phyloP scores from a whole-genome alignment of 2,888 invertebrate species.

The Sympetrum striolatum region DNA sequence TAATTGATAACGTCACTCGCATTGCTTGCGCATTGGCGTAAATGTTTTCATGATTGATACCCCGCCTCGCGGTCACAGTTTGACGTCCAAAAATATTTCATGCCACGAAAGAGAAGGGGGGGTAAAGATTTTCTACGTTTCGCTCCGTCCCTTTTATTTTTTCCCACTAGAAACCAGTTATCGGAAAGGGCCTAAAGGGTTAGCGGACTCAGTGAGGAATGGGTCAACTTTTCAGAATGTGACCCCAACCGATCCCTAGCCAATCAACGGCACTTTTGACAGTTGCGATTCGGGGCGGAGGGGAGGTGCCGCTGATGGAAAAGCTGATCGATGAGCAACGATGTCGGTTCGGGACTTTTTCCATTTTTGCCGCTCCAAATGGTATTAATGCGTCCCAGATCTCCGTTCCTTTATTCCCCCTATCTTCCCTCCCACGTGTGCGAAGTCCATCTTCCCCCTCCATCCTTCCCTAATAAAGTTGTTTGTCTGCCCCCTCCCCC shows the following conservation, averaged over 20 bases:
- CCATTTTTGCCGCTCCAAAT: background rate
- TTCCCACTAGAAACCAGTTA: background rate
- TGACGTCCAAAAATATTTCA: background rate
- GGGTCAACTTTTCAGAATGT: background rate
- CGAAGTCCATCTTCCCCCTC: background rate
- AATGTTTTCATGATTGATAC: background rate
- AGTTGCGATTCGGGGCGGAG: background rate
- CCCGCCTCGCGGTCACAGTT: background rate
- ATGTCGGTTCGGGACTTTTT: background rate
- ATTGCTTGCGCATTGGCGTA: background rate
- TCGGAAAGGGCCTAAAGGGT: background rate
- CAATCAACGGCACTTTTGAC: background rate
- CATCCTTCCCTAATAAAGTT: background rate
- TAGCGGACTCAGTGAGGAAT: background rate
- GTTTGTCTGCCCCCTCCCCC: background rate
- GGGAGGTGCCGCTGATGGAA: background rate
- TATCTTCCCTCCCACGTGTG: background rate
- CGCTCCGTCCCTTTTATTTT: background rate
- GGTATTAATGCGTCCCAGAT: background rate
- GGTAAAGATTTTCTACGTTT: background rate
- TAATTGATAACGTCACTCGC: slow-evolving; percentile 37
- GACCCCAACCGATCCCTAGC: background rate
- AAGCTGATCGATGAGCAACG: background rate
- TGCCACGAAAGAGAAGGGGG: background rate
- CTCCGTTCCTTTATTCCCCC: background rate